phyloP scores from a whole-genome alignment of 2,888 invertebrate species.

The Gymnocheta viridis region DNA sequence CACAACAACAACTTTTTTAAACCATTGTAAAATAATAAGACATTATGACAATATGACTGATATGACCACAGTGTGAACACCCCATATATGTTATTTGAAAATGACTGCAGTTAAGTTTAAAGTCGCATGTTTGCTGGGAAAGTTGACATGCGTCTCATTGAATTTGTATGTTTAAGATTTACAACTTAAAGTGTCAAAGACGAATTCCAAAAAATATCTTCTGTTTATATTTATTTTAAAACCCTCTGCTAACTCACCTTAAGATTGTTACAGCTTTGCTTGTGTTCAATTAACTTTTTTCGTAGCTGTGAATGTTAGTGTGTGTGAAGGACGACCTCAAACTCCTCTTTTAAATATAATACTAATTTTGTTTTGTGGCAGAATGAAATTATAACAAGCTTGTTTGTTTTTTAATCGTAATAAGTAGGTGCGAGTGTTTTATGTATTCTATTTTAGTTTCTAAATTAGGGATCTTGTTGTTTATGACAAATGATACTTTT shows the following conservation, averaged over 20 bases:
- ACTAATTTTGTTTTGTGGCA: background rate
- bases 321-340: background rate
- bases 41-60: no score
- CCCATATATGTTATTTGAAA: no score
- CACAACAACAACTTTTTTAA: no score
- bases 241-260: background rate
- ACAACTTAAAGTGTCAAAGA: no score
- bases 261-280: background rate
- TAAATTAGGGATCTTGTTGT: background rate
- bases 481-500: background rate
- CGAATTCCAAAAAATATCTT: slow-evolving; percentile 37
- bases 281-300: background rate
- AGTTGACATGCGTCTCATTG: background rate
- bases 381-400: background rate
- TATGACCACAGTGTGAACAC: no score
- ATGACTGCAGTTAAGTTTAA: no score
- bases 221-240: background rate
- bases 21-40: no score
- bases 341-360: background rate
- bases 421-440: background rate
- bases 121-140: background rate
- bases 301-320: no score
- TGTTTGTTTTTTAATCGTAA: background rate
- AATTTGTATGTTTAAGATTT: no score
- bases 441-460: background rate